Conservation (phyloP, 2,797 vertebrate species). For the Odontamblyopus lacepedii region DNA sequence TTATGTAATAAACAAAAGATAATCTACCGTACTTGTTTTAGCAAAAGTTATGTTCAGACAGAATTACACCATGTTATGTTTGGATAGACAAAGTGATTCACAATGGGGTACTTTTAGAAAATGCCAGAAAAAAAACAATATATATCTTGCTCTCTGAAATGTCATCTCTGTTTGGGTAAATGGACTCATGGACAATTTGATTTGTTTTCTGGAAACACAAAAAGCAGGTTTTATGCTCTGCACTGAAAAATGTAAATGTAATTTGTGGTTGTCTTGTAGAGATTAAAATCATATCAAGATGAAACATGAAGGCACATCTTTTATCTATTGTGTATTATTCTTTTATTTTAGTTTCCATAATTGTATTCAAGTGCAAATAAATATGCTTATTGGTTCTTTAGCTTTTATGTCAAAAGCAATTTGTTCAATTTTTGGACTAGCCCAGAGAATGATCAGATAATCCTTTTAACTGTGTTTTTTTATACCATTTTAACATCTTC, state of each 20-base stretch:
- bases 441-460: too few relatives aligned
- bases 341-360: too few relatives aligned
- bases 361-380: too few relatives aligned
- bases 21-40: not conserved
- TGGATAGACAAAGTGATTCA: not conserved
- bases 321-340: too few relatives aligned
- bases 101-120: not conserved
- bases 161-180: not conserved
- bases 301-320: too few relatives aligned
- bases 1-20: not conserved
- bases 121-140: not conserved
- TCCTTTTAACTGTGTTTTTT: not conserved
- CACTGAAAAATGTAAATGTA: not conserved
- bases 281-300: too few relatives aligned
- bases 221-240: not conserved
- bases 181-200: slow-evolving; percentile 1
- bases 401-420: too few relatives aligned
- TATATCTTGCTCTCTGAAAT: not conserved
- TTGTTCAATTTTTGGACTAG: too few relatives aligned
- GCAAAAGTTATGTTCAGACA: not conserved
- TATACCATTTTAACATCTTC: slow-evolving; percentile 17
- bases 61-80: not conserved
- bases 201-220: not conserved
- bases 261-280: not conserved
- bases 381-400: too few relatives aligned